Evolutionary conservation across 1,140 invertebrate species (phyloP).

Genomic region (Schlechtendalia chinensis): DNA sequence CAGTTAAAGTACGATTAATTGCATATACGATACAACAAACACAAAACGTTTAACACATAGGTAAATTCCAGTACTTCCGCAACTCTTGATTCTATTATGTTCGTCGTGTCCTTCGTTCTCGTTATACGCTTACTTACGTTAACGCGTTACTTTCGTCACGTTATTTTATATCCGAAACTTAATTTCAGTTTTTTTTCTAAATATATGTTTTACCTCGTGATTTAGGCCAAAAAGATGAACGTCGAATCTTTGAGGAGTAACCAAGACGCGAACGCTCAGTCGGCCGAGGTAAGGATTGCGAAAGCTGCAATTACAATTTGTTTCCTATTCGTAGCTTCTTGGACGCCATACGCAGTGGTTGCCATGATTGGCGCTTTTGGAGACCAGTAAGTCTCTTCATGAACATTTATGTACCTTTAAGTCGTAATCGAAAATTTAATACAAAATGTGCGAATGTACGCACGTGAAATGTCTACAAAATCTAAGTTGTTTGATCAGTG

Average conservation of each 20-base stretch:
- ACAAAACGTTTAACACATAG: too few species aligned
- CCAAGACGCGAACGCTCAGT: constrained; percentile 66
- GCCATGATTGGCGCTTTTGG: constrained; percentile 84
- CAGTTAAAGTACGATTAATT: too few species aligned
- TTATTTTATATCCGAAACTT: too few species aligned
- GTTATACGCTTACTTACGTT: too few species aligned
- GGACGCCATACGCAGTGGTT: constrained; percentile 78
- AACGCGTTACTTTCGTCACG: too few species aligned
- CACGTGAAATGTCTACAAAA: too few species aligned
- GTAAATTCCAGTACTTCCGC: too few species aligned
- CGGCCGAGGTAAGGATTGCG: constrained; percentile 78
- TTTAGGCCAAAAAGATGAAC: constrained; percentile 85
- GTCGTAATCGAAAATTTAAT: background rate
- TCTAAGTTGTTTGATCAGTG: background rate
- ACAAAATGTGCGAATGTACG: too few species aligned
- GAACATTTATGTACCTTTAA: background rate
- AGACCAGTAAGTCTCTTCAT: constrained; percentile 59
- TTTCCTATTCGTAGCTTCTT: constrained; percentile 77
- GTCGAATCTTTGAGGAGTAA: constrained; percentile 80
- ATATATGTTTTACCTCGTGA: background rate
- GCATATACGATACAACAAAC: too few species aligned
- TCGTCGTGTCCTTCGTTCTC: too few species aligned
- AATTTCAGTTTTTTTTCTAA: too few species aligned
- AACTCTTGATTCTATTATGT: too few species aligned
- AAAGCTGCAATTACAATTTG: constrained; percentile 82